Base-by-base conservation (phyloP, 2,888 invertebrate species). In the Teleiodes luculella region DNA sequence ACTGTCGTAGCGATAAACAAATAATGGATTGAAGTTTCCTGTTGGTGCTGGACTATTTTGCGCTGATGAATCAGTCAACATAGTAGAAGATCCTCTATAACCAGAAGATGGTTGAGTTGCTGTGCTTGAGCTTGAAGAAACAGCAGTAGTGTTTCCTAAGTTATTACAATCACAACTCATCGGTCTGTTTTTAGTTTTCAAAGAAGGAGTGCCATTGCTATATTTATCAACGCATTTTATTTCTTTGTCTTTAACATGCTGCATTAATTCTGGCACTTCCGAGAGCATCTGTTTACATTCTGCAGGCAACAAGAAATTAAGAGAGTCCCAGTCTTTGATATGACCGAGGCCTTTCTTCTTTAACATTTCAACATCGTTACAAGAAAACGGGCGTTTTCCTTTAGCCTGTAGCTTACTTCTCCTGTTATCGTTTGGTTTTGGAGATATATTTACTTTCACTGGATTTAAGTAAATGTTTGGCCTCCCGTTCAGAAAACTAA, bases 261-360 rank as follows among this genome's bases (percentile, higher is more conserved):
- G 91, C 61, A 92, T 91, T 46, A 95, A 87, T 84, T 96, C 95
- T 6, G 96, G 96, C 68, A 96, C 92, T 77, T 96, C 95, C 13
- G 94, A 92, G 49, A 97, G 78, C 61, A 96, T 91, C 71, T 94
- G 93, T 60, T 93, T 92, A 76, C 95, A 96, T 78, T 98, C 97
- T 61, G 91, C 89, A 3, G 98, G 98, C 59, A 98, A 83, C 48
- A 98, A 90, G 63, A 97, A 94, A 67, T 95, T 96, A 51, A 98
- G 86, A 0, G 97, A 97, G 69, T 97, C 96, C 98, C 98, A 98
- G 80, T 98, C 98, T 74, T 94, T 93, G 7, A 98, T 94, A 74
- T 97, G 97, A 39, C 93, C 92, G 60, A 96, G 93, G 52, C 96
- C 95, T 78, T 94, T 94, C 72, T 94, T 94, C 73, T 94, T 94